Evolutionary conservation across 2,797 vertebrate species (phyloP).

Genomic region (Hydrocynus forskahlii): DNA sequence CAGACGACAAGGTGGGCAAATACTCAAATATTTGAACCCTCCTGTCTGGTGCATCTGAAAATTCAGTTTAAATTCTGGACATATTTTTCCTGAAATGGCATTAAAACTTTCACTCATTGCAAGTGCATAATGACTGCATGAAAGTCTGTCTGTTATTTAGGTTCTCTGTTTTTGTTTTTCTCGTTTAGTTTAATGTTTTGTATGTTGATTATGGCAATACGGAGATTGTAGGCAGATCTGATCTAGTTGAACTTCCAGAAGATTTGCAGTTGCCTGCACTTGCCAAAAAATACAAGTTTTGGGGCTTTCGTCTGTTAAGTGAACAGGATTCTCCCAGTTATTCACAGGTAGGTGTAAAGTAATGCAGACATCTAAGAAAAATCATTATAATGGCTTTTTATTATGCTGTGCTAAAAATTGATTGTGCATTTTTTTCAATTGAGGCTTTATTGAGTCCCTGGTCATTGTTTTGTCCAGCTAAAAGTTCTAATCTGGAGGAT

Average conservation of each 20-base stretch:
- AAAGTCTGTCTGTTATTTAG: not conserved
- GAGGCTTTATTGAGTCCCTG: not conserved
- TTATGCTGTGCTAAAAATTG: not conserved
- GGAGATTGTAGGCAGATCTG: constrained; percentile 73
- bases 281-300: constrained; percentile 78
- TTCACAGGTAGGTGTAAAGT: constrained; percentile 67
- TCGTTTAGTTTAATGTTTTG: constrained; percentile 66
- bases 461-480: not conserved
- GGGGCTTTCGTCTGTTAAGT: constrained; percentile 72
- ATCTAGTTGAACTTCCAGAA: constrained; percentile 77
- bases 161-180: not conserved
- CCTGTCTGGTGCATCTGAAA: no score
- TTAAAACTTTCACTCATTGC: no score
- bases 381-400: not conserved
- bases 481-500: not conserved
- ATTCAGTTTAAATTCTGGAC: no score
- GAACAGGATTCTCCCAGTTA: constrained; percentile 70
- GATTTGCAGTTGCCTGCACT: constrained; percentile 67
- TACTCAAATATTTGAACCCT: not conserved
- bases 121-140: not conserved
- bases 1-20: constrained; percentile 72
- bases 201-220: constrained; percentile 84
- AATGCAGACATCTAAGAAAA: not conserved
- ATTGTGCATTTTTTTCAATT: no score
- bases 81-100: no score